Percentiles rank a stretch among this genome's conserved stretches.
phyloP scores from a whole-genome alignment of 1,140 invertebrate species.

The Aphaenogaster ashmeadi region DNA sequence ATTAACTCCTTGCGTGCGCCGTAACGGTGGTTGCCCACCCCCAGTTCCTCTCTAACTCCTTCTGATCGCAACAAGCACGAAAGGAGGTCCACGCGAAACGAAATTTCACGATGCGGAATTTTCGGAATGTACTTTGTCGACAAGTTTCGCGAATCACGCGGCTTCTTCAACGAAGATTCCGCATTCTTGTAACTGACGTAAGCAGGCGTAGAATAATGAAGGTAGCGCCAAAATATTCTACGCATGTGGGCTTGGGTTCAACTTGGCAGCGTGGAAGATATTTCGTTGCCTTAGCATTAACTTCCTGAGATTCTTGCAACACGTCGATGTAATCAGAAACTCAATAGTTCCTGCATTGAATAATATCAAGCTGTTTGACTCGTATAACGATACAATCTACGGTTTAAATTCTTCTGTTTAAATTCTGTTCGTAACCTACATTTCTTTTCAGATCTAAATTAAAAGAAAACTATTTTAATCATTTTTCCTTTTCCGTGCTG shows the following conservation, averaged over 20 bases:
- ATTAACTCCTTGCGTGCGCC: constrained; percentile 65
- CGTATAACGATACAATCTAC: neutral
- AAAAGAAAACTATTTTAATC: neutral
- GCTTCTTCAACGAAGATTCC: constrained; percentile 39
- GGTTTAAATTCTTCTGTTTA: neutral
- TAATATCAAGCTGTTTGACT: neutral
- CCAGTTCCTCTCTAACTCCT: neutral
- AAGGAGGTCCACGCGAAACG: neutral
- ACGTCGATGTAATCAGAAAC: neutral
- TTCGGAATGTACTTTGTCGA: constrained; percentile 52
- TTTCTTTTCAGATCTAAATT: neutral
- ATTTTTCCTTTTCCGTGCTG: neutral
- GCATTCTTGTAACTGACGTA: constrained; percentile 45
- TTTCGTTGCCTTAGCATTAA: neutral
- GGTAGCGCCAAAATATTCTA: constrained; percentile 36
- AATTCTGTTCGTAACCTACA: neutral
- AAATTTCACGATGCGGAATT: constrained; percentile 50
- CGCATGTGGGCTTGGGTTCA: neutral
- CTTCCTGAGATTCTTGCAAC: neutral
- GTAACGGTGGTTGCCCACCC: neutral
- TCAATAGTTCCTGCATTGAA: neutral
- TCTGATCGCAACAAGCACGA: constrained; percentile 4
- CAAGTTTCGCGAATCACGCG: constrained; percentile 37
- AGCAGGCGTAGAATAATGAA: constrained; percentile 41
- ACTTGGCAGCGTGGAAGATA: neutral